These are phyloP conservation scores for Zaprionus vittiger DNA, from an alignment of 1,140 invertebrate genomes.

Conservation along the genomic window DNA sequence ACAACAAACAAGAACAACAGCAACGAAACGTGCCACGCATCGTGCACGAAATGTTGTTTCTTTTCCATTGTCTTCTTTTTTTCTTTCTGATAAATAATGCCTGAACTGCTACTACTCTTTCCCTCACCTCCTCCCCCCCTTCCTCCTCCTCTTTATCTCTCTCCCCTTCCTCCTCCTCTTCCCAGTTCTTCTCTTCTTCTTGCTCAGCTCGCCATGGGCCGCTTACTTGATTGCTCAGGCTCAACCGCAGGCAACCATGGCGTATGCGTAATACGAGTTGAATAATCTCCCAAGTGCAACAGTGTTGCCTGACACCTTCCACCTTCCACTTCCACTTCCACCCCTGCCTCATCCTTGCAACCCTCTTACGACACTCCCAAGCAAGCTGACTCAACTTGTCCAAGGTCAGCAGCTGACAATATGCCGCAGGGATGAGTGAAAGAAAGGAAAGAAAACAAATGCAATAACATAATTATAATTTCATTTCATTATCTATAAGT, in stretches of 20 bases:
- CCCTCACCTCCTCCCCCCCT: no score
- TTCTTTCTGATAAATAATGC: not conserved
- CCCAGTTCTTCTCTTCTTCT: not conserved
- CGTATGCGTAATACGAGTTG: slow-evolving; percentile 36
- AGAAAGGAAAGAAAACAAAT: not conserved
- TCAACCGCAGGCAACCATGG: not conserved
- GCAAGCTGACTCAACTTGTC: not conserved
- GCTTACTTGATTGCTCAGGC: slow-evolving; percentile 3
- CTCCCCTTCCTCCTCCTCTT: slow-evolving; percentile 12
- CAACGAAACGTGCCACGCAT: not conserved
- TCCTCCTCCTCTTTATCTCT: not conserved
- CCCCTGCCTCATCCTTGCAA: no score
- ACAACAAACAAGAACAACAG: not conserved
- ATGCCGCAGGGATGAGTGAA: no score
- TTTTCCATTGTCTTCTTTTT: not conserved
- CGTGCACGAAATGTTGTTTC: not conserved
- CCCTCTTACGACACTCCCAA: not conserved
- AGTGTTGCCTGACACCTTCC: not conserved
- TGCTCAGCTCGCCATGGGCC: not conserved
- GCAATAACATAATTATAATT: not conserved
- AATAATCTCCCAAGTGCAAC: slow-evolving; percentile 7
- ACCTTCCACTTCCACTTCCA: not conserved
- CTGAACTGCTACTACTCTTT: no score
- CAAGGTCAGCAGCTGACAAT: not conserved
- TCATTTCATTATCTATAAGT: not conserved